Base-by-base conservation (phyloP, 2,113 vertebrate genomes). In the Poeciliopsis retropinna region DNA sequence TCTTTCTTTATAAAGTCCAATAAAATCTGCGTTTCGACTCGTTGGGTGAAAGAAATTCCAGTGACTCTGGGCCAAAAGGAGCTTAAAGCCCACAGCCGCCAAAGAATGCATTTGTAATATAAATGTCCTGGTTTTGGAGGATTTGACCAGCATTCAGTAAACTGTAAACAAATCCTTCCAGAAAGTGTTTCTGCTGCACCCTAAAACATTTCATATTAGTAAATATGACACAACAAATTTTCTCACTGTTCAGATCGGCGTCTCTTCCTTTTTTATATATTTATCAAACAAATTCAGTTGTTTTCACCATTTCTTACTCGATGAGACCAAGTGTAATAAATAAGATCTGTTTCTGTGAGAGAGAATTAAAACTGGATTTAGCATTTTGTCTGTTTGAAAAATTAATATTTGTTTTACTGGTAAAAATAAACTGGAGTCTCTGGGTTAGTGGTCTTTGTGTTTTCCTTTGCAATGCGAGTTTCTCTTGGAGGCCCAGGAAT, bases 21-120 rank as follows among this genome's bases (percentile, higher is more conserved):
- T 14, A 47, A 19, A 47, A 71, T 51, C 51, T 51, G 62, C 70
- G 70, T 71, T 85, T 13, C 63, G 79, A 66, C 80, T 75, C 77
- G 70, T 87, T 74, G 79, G 68, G 78, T 83, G 80, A 89, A 87
- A 88, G 81, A 78, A 73, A 47, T 87, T 66, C 51, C 78, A 75
- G 44, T 28, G 29, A 47, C 84, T 88, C 76, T 73, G 67, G 80
- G 80, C 71, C 82, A 90, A 86, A 88, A 93, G 90, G 72, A 81
- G 91, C 90, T 93, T 93, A 93, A 60, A 54, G 51, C 0, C 0
- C 22, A 71, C 75, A 25, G 83, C 79, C 82, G 88, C 91, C 88
- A 88, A 83, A 85, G 85, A 92, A 92, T 89, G 90, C 22, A 86
- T 90, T 84, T 87, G 73, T 73, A 81, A 88, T 80, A 72, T 91